These are phyloP conservation scores for Hestina assimilis DNA, from an alignment of 1,140 invertebrate species.

Conservation along the genomic window DNA sequence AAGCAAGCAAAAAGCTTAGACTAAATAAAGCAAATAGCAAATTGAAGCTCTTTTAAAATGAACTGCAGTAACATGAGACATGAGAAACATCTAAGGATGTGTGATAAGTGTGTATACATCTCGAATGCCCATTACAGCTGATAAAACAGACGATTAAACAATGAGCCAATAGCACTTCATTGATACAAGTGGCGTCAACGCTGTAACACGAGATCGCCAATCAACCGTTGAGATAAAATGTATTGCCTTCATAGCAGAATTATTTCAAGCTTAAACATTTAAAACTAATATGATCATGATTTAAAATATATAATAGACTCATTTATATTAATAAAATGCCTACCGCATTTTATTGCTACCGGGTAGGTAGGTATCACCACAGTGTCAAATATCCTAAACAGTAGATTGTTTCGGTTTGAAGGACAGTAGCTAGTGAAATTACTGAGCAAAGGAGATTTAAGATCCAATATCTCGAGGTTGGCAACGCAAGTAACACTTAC, in stretches of 20 bases:
- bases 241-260: constrained; percentile 28
- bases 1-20: too few species aligned
- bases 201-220: constrained; percentile 58
- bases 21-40: too few species aligned
- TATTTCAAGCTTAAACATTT: neutral
- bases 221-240: constrained; percentile 33
- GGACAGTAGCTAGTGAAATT: too few species aligned
- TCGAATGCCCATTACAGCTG: constrained; percentile 54
- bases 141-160: constrained; percentile 72
- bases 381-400: too few species aligned
- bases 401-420: too few species aligned
- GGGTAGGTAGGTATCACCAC: too few species aligned
- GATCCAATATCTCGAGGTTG: too few species aligned
- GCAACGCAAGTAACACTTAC: too few species aligned
- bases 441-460: too few species aligned
- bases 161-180: constrained; percentile 66
- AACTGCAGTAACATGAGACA: neutral
- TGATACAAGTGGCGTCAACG: constrained; percentile 66
- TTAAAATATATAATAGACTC: too few species aligned
- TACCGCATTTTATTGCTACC: too few species aligned
- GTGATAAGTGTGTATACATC: constrained; percentile 4
- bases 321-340: too few species aligned
- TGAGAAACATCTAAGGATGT: neutral
- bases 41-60: neutral
- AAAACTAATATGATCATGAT: neutral